A percentile compares a stretch with the other conserved stretches of the same genome.
These are phyloP conservation scores for Danio jaintianensis DNA, from an alignment of 2,797 vertebrate genomes.

Conservation along the genomic window DNA sequence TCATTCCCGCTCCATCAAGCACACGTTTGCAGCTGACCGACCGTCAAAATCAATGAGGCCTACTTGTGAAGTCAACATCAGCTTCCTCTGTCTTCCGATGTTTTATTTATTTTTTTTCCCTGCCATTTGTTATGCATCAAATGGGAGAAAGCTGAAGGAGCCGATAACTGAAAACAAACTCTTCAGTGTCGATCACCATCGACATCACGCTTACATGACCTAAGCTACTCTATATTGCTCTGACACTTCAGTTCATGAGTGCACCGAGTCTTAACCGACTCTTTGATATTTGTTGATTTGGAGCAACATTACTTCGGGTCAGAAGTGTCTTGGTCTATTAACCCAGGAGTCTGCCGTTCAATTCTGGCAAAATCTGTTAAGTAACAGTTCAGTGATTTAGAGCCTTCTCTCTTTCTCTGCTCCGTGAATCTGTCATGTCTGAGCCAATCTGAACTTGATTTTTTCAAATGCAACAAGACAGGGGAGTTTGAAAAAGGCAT, in stretches of 20 bases:
- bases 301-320: conserved; percentile 39
- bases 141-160: neutral
- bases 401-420: conserved; percentile 35
- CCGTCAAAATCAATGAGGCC: conserved; percentile 39
- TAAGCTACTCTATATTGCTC: conserved; percentile 28
- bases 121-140: conserved; percentile 37
- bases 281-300: conserved; percentile 44
- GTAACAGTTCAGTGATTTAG: conserved; percentile 47
- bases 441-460: conserved; percentile 10
- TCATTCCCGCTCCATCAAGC: conserved; percentile 35
- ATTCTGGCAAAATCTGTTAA: conserved; percentile 40
- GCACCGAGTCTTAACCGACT: conserved; percentile 10
- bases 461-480: neutral
- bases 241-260: conserved; percentile 39
- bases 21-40: conserved; percentile 26
- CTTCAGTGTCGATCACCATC: conserved; percentile 12
- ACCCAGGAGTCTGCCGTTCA: conserved; percentile 36
- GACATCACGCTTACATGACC: conserved; percentile 2
- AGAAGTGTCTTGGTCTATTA: conserved; percentile 47
- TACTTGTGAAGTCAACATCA: conserved; percentile 45
- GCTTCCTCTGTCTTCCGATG: conserved; percentile 33
- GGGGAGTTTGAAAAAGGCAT: neutral
- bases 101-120: conserved; percentile 34
- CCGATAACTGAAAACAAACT: conserved; percentile 12
- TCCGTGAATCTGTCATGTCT: conserved; percentile 21